Evolutionary conservation across 2,888 invertebrate genomes (phyloP), one percentile per base, ranked within the genome.

Genomic region (Eupithecia subumbrata): DNA sequence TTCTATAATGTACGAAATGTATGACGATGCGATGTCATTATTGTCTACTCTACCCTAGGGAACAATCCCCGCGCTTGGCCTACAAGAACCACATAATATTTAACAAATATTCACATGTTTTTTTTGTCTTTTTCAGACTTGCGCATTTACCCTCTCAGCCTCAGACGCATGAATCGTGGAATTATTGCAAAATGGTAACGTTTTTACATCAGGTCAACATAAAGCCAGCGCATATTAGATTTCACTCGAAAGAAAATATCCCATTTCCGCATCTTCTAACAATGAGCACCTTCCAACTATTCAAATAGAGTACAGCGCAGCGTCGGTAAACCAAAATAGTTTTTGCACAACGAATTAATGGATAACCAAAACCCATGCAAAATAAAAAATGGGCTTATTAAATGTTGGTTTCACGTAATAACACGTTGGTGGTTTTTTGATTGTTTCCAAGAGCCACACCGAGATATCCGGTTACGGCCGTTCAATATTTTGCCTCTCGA

Each of bases 181-280:
- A 90, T 89, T 84, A 89, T 84, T 84, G 78, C 78, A 84, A 84
- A 83, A 84, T 89, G 79, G 85, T 86, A 88, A 87, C 87, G 25
- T 92, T 94, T 93, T 94, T 94, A 88, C 88, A 80, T 82, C 82
- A 83, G 91, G 91, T 91, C 91, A 92, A 91, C 88, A 93, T 92
- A 94, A 94, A 92, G 88, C 91, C 85, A 84, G 82, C 84, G 88
- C 92, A 95, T 95, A 95, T 95, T 91, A 94, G 94, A 93, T 95
- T 95, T 89, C 95, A 90, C 89, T 90, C 89, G 93, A 90, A 95
- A 95, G 95, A 95, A 95, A 95, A 95, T 95, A 95, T 95, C 95
- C 94, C 89, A 95, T 95, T 95, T 95, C 95, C 95, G 95, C 94
- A 95, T 95, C 94, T 94, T 93, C 93, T 88, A 94, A 95, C 95